phyloP scores from a whole-genome alignment of 92 coral and sea anemone species.

The Epizoanthus stellaris region DNA sequence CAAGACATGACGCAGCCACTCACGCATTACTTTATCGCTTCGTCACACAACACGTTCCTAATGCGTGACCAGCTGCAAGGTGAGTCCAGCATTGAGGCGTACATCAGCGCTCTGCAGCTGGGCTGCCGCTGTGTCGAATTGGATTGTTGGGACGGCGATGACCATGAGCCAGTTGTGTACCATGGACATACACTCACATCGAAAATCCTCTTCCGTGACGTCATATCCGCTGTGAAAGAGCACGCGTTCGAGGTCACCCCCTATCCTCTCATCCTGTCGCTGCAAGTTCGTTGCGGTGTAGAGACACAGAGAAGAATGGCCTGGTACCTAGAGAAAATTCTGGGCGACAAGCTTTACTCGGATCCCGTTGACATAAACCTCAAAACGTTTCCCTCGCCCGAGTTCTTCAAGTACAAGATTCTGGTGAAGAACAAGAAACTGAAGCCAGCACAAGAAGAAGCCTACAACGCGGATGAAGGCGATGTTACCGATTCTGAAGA shows the following conservation, averaged over 20 bases:
- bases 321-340: conserved; percentile 38
- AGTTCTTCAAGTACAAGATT: conserved; percentile 70
- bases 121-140: conserved; percentile 85
- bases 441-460: conserved; percentile 61
- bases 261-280: conserved; percentile 72
- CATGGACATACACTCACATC: conserved; percentile 79
- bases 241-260: conserved; percentile 73
- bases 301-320: conserved; percentile 79
- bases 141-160: conserved; percentile 82
- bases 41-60: conserved; percentile 84
- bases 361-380: conserved; percentile 43
- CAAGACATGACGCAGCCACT: conserved; percentile 81
- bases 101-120: conserved; percentile 57
- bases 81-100: conserved; percentile 64
- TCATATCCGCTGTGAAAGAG: conserved; percentile 59
- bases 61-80: conserved; percentile 69
- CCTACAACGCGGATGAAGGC: conserved; percentile 49
- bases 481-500: conserved; percentile 43
- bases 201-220: conserved; percentile 73
- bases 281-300: conserved; percentile 76
- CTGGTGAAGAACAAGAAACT: conserved; percentile 62
- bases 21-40: conserved; percentile 77
- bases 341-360: conserved; percentile 59
- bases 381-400: conserved; percentile 69
- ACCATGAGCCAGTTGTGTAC: conserved; percentile 73